Conservation (phyloP, 2,888 invertebrate genomes). For the Melipona beecheii region DNA sequence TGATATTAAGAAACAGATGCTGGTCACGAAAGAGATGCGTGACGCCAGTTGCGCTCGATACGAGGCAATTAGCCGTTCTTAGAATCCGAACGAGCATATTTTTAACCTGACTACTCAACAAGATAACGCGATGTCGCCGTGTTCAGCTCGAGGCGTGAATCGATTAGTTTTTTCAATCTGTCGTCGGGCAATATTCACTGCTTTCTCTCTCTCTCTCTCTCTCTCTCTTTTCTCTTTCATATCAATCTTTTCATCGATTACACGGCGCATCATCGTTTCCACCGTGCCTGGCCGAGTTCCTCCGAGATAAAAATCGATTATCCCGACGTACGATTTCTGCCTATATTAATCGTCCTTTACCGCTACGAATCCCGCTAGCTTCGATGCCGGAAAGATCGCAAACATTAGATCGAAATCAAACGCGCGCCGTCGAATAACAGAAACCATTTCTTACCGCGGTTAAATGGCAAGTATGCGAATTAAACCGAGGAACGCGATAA, state of each 20-base stretch:
- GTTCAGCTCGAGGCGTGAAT: neutral
- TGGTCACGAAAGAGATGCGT: neutral
- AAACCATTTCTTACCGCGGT: constrained; percentile 42
- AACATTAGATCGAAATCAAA: constrained; percentile 46
- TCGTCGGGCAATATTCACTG: neutral
- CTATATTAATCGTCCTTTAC: constrained; percentile 58
- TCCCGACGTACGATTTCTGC: constrained; percentile 23
- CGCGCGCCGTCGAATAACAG: constrained; percentile 46
- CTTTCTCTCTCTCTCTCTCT: neutral
- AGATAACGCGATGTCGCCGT: constrained; percentile 2
- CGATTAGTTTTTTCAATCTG: constrained; percentile 11
- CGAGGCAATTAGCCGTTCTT: neutral
- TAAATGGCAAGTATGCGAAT: constrained; percentile 45
- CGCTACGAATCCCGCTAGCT: constrained; percentile 58
- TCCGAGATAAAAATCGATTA: constrained; percentile 39
- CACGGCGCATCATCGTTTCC: constrained; percentile 3
- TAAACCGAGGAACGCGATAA: constrained; percentile 42
- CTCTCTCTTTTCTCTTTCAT: neutral
- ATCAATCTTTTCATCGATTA: constrained; percentile 33
- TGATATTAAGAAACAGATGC: neutral
- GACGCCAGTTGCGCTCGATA: neutral
- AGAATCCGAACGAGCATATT: neutral
- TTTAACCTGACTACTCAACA: neutral
- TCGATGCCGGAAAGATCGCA: constrained; percentile 39
- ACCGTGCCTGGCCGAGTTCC: constrained; percentile 14